Evolutionary conservation across 2,797 vertebrate genomes (phyloP).

Genomic region (Falco naumanni): DNA sequence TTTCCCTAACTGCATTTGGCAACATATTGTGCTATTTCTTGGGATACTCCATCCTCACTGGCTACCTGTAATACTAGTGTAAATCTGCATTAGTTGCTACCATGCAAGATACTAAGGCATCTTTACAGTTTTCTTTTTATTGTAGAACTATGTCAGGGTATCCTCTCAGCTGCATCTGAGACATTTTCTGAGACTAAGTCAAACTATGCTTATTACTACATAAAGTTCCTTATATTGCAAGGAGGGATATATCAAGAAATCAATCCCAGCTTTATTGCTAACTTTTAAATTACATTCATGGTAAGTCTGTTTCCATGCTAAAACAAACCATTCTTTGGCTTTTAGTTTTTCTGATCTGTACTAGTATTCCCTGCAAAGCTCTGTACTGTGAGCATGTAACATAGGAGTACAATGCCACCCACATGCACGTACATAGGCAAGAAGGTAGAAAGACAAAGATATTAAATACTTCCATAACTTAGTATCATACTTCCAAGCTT

Average conservation of each 20-base stretch:
- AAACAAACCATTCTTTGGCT: background rate
- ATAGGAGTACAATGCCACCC: background rate
- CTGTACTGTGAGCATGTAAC: background rate
- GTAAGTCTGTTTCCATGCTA: background rate
- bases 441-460: background rate
- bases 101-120: background rate
- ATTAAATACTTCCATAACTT: background rate
- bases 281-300: background rate
- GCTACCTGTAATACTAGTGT: background rate
- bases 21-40: background rate
- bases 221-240: background rate
- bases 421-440: background rate
- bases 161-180: background rate
- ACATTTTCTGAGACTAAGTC: background rate
- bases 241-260: background rate
- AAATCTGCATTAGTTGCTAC: background rate
- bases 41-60: background rate
- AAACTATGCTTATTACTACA: background rate
- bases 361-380: background rate
- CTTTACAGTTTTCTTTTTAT: background rate
- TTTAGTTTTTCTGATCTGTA: background rate
- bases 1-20: background rate
- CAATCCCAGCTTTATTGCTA: background rate
- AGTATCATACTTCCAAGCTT: background rate
- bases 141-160: background rate